Evolutionary conservation across 2,113 vertebrate genomes (phyloP).

Genomic region (Rhinolophus sinicus): DNA sequence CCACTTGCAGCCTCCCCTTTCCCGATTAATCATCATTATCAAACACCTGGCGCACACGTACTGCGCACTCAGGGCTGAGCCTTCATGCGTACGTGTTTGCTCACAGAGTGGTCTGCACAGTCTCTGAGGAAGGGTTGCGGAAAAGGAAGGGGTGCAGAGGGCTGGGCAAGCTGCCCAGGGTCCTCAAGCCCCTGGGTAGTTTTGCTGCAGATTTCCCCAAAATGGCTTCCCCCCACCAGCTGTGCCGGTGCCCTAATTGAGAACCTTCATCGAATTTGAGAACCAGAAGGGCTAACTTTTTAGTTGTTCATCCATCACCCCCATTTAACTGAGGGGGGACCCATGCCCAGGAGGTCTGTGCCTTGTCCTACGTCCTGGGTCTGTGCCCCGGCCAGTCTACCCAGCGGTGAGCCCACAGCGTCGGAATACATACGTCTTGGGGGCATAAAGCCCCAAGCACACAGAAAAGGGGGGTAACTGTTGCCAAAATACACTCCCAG

Average conservation of each 20-base stretch:
- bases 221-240: neutral
- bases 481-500: neutral
- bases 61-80: neutral
- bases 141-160: neutral
- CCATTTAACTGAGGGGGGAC: neutral
- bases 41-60: neutral
- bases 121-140: fast-evolving
- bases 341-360: too few species aligned
- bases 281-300: neutral
- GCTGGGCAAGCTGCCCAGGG: neutral
- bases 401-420: fast-evolving
- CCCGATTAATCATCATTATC: neutral
- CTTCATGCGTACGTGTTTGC: fast-evolving
- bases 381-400: neutral
- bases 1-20: neutral
- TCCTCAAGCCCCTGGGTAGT: too few species aligned
- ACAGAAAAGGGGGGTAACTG: neutral
- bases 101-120: fast-evolving
- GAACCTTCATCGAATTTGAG: neutral
- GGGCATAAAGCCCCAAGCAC: neutral
- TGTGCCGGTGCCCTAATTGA: neutral
- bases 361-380: neutral
- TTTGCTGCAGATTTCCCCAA: neutral
- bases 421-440: neutral
- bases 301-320: too few species aligned